Evolutionary conservation across 2,113 vertebrate species (phyloP), one percentile per base, ranked within the genome.

Genomic region (Ciconia stormi): DNA sequence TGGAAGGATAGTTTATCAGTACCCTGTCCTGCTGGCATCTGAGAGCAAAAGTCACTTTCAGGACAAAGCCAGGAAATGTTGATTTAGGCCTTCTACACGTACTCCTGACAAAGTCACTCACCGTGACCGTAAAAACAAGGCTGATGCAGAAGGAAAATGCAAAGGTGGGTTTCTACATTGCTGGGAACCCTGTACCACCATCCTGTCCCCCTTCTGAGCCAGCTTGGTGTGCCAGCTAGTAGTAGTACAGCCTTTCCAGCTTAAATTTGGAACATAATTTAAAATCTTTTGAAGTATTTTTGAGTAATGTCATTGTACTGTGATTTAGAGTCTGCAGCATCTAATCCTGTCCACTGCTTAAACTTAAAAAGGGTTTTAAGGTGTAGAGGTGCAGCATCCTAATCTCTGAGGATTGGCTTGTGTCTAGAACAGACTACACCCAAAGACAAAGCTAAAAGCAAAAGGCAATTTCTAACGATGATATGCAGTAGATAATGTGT

Each of bases 381-480:
- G 30, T 1, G 6, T 21, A 50, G 50, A 91, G n/a, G 34, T 78
- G 47, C 55, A 89, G 52, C 65, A 56, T 63, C 36, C 70, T 82
- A 16, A 55, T 55, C 76, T 55, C 32, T 47, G 59, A 93, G 34
- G 44, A 67, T 59, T 90, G 47, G 72, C 46, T 96, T 87, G 13
- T 87, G 69, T 66, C 82, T 89, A 13, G 52, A 89, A 49, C 44
- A 95, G 52, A 34, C 47, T 71, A 12, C 19, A 91, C n/a, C 49
- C 89, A 71, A 52, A 87, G 92, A 70, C 69, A 93, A 59, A 71
- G 80, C 82, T 95, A 36, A 94, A 84, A 93, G 86, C 67, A 94
- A 47, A 87, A 92, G 89, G 61, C 86, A 84, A 22, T 89, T 91
- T 79, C 89, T 91, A 76, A 82, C 69, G 86, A 79, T 63, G 65